Evolutionary conservation across 2,797 vertebrate species (phyloP).

Genomic region (Geotrypetes seraphini): DNA sequence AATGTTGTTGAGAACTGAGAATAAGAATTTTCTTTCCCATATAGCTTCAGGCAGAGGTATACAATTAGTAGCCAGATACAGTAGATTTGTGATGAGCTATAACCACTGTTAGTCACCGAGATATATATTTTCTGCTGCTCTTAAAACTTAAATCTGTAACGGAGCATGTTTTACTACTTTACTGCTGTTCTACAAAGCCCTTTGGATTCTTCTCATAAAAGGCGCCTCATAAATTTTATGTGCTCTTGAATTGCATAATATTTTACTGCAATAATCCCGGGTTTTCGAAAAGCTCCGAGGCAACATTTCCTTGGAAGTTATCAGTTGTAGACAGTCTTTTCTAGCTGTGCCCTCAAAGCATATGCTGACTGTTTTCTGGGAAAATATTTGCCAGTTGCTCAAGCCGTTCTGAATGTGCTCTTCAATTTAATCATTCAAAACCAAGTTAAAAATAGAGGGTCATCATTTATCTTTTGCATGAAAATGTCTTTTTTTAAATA

Average conservation of each 20-base stretch:
- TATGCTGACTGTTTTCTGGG: constrained; percentile 6
- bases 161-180: constrained; percentile 28
- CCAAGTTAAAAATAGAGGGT: constrained; percentile 8
- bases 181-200: constrained; percentile 26
- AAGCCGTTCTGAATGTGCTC: neutral
- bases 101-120: constrained; percentile 35
- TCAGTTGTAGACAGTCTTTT: no score
- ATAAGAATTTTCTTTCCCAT: constrained; percentile 16
- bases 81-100: constrained; percentile 16
- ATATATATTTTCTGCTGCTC: constrained; percentile 32
- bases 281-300: constrained; percentile 16
- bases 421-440: constrained; percentile 1
- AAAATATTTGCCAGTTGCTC: constrained; percentile 3
- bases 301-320: neutral
- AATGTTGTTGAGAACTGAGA: constrained; percentile 1
- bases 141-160: constrained; percentile 41
- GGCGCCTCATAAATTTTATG: constrained; percentile 23
- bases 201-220: constrained; percentile 34
- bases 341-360: constrained; percentile 1
- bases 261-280: constrained; percentile 23
- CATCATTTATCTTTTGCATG: neutral
- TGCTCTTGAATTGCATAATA: constrained; percentile 5
- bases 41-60: constrained; percentile 7
- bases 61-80: constrained; percentile 27
- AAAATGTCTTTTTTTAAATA: neutral